Percentiles rank a stretch among this genome's conserved stretches.
Evolutionary conservation across 2,797 vertebrate genomes (phyloP).

Genomic region (Cyprinodon diabolis): DNA sequence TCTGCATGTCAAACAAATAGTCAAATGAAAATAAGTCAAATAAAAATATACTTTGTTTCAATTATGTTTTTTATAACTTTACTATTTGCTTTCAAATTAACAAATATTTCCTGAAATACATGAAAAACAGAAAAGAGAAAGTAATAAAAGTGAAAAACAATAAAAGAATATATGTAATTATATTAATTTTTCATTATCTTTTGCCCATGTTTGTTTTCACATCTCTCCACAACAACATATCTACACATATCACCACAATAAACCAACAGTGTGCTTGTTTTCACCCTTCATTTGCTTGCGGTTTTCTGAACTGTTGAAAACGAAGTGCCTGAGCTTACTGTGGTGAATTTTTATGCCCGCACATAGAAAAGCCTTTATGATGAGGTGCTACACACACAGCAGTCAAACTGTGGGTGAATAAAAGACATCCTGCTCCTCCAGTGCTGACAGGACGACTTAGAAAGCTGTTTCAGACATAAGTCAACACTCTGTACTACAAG

Average conservation of each 20-base stretch:
- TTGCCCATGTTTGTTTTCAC: conserved; percentile 15
- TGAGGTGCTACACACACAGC: conserved; percentile 13
- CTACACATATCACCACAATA: conserved; percentile 9
- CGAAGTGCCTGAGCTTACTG: conserved; percentile 54
- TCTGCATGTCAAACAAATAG: too few species aligned
- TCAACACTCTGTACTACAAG: conserved; percentile 40
- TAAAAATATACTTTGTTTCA: neutral
- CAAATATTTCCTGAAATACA: neutral
- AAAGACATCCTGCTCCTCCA: conserved; percentile 17
- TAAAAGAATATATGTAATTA: neutral
- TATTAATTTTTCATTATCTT: neutral
- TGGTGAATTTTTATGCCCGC: conserved; percentile 54
- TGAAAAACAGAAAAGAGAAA: neutral
- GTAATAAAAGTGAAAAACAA: neutral
- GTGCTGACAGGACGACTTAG: conserved; percentile 52
- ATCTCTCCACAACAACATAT: conserved; percentile 8
- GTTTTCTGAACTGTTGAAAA: conserved; percentile 60
- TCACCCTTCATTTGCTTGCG: conserved; percentile 19
- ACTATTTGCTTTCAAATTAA: neutral
- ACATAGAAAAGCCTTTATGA: conserved; percentile 33
- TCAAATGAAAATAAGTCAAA: neutral
- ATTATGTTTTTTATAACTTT: neutral
- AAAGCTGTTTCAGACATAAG: conserved; percentile 57
- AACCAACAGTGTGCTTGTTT: neutral
- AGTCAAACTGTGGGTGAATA: conserved; percentile 19